Conservation (phyloP, 2,888 invertebrate genomes). For the Xestoiulus laeticollis region DNA sequence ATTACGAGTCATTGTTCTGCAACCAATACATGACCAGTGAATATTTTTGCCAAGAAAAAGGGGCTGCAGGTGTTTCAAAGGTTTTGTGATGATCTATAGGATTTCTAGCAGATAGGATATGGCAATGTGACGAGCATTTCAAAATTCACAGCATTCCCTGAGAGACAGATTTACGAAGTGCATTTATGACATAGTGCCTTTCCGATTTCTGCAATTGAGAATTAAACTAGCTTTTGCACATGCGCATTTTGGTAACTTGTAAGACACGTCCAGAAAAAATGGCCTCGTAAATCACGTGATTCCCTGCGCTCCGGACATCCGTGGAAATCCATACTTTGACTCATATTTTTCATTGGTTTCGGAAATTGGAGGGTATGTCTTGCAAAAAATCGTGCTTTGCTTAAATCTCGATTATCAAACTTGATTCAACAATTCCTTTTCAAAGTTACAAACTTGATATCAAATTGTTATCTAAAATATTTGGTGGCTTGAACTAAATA, state of each 20-base stretch:
- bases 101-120: conserved; percentile 4
- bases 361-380: not conserved
- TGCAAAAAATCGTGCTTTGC: not conserved
- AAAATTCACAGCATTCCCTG: not conserved
- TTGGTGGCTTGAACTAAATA: too few relatives aligned
- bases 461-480: too few relatives aligned
- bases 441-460: not conserved
- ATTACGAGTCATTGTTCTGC: not conserved
- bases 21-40: not conserved
- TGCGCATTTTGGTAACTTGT: not conserved
- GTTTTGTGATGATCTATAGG: conserved; percentile 22
- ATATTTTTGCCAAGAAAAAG: not conserved
- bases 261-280: conserved; percentile 39
- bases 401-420: not conserved
- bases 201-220: conserved; percentile 36
- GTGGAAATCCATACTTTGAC: not conserved
- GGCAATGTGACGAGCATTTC: conserved; percentile 28
- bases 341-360: conserved; percentile 25
- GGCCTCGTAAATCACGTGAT: conserved; percentile 39
- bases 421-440: not conserved
- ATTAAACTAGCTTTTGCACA: not conserved
- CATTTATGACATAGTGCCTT: conserved; percentile 33
- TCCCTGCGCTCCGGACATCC: conserved; percentile 43
- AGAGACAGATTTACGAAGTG: conserved; percentile 39
- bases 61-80: conserved; percentile 3